Base-by-base conservation (phyloP, 2,888 invertebrate genomes). In the Eristalis pertinax region DNA sequence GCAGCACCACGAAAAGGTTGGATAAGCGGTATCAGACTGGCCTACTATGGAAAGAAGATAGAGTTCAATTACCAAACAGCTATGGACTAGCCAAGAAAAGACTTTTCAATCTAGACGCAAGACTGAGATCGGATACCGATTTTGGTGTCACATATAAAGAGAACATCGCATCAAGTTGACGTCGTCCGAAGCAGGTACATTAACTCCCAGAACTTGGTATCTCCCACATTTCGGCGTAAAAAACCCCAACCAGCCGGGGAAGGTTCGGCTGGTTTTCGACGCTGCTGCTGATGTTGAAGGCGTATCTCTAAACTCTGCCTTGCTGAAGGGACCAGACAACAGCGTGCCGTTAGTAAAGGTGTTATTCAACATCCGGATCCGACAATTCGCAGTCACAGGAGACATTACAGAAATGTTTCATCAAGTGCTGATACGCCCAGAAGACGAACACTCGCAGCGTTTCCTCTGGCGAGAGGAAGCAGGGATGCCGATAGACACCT, bases 301-400 rank as follows among this genome's bases (percentile, higher is more conserved):
- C 2, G 35, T 78, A 10, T 88, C 84, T 15, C 64, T 91, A 29
- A 91, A 91, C 78, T 89, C 89, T 19, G n/a, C n/a, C n/a, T n/a
- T n/a, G n/a, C n/a, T n/a, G n/a, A n/a, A n/a, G n/a, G n/a, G n/a
- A n/a, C n/a, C n/a, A n/a, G n/a, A n/a, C n/a, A n/a, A n/a, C n/a
- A n/a, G n/a, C n/a, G n/a, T n/a, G n/a, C n/a, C n/a, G n/a, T n/a
- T n/a, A n/a, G n/a, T n/a, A n/a, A n/a, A n/a, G n/a, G n/a, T n/a
- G n/a, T n/a, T n/a, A n/a, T n/a, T n/a, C n/a, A n/a, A n/a, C n/a
- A n/a, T n/a, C n/a, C n/a, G n/a, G n/a, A 90, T 91, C 88, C 77
- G 89, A 38, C 77, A 56, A 41, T 73, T 91, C 15, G 91, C 90
- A 1, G 89, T 92, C 1, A 82, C 83, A n/a, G 90, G 89, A 3